Evolutionary conservation across 2,113 vertebrate species (phyloP).

Genomic region (Lophochroa leadbeateri): DNA sequence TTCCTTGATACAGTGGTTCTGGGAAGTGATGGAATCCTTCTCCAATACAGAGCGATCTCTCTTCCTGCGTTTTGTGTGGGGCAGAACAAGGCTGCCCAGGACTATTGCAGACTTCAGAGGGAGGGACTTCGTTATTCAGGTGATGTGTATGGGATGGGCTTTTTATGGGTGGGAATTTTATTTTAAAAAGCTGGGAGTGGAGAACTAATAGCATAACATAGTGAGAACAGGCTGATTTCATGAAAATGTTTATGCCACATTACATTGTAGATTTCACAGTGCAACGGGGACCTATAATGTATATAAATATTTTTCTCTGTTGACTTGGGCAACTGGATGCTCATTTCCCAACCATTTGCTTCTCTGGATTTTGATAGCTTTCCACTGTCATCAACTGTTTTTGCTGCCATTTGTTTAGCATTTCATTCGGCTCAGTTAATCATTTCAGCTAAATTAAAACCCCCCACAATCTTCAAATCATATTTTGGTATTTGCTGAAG

Average conservation of each 20-base stretch:
- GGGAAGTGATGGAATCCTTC: conserved; percentile 99
- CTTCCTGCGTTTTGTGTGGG: conserved; percentile 97
- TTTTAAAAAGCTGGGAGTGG: neutral
- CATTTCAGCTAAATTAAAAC: neutral
- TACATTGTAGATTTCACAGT: neutral
- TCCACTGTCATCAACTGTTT: neutral
- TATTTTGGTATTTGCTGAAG: neutral
- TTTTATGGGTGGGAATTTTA: no score
- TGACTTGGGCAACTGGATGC: neutral
- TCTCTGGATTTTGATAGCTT: neutral
- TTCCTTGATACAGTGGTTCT: conserved; percentile 95
- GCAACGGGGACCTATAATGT: neutral
- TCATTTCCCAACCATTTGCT: neutral
- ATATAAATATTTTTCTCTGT: neutral
- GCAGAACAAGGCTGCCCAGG: conserved; percentile 93
- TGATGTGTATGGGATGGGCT: conserved; percentile 13
- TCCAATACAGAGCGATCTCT: conserved; percentile 96
- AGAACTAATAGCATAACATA: neutral
- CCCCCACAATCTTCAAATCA: neutral
- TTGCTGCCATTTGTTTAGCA: neutral
- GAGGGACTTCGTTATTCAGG: conserved; percentile 97
- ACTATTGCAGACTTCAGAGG: conserved; percentile 98
- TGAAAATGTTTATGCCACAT: neutral
- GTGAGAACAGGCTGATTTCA: neutral
- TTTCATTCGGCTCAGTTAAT: neutral